A percentile compares a stretch with the other conserved stretches of the same genome.
Evolutionary conservation across 2,113 vertebrate species (phyloP).

Genomic region (Ornithorhynchus anatinus): DNA sequence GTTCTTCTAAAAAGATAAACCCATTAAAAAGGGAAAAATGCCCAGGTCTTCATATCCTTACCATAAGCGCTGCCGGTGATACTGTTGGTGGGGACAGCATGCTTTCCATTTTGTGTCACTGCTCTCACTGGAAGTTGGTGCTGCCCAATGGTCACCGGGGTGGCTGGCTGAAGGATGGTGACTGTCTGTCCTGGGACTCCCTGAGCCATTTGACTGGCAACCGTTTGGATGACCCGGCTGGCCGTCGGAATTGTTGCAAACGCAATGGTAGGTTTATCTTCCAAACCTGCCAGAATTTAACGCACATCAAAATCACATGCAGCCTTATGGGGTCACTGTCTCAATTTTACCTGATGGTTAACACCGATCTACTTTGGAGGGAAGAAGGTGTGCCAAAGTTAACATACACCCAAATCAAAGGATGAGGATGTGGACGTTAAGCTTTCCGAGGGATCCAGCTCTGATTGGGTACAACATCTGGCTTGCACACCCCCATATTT

Average conservation of each 20-base stretch:
- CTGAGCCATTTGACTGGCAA: conserved; percentile 80
- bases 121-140: conserved; percentile 89
- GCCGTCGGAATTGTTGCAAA: conserved; percentile 76
- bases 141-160: conserved; percentile 77
- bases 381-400: no score
- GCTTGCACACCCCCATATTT: no score
- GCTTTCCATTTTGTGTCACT: conserved; percentile 93
- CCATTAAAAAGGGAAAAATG: no score
- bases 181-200: conserved; percentile 80
- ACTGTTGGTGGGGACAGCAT: conserved; percentile 78
- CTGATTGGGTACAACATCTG: no score
- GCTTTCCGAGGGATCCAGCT: no score
- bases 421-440: no score
- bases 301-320: background rate
- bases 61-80: conserved; percentile 80
- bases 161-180: conserved; percentile 81
- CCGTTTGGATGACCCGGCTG: conserved; percentile 90
- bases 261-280: conserved; percentile 77
- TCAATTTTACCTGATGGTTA: background rate
- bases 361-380: fast-evolving
- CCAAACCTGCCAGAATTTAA: conserved; percentile 61
- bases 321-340: background rate
- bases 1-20: no score
- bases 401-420: no score
- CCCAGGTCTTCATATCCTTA: no score